Conservation (phyloP, 2,113 vertebrate genomes). For the Nestor notabilis region DNA sequence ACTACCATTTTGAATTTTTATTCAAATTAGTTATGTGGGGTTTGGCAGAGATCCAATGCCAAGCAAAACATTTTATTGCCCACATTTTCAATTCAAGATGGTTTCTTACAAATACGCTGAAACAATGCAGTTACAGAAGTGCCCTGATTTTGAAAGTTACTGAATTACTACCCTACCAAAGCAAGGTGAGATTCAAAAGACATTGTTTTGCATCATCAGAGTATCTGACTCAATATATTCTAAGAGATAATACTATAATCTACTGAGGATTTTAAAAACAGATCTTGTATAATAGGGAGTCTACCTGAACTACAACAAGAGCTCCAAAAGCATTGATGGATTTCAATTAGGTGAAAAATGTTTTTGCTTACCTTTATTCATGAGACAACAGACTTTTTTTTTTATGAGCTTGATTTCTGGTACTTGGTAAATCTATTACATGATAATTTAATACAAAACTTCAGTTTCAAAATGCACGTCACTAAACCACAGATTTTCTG, state of each 20-base stretch:
- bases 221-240: neutral
- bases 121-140: neutral
- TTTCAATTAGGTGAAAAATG: neutral
- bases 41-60: neutral
- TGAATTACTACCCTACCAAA: neutral
- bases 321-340: neutral
- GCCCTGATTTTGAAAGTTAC: neutral
- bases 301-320: neutral
- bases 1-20: neutral
- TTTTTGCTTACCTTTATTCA: neutral
- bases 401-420: neutral
- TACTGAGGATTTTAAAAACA: neutral
- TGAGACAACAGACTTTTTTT: neutral
- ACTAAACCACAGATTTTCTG: neutral
- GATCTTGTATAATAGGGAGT: neutral
- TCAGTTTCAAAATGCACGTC: neutral
- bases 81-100: neutral
- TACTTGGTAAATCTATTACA: neutral
- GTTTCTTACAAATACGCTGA: neutral
- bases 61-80: neutral
- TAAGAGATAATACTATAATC: neutral
- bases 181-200: neutral
- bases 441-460: neutral
- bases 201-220: neutral
- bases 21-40: neutral